Conservation (phyloP, 1,140 invertebrate genomes). For the Cydia fagiglandana region DNA sequence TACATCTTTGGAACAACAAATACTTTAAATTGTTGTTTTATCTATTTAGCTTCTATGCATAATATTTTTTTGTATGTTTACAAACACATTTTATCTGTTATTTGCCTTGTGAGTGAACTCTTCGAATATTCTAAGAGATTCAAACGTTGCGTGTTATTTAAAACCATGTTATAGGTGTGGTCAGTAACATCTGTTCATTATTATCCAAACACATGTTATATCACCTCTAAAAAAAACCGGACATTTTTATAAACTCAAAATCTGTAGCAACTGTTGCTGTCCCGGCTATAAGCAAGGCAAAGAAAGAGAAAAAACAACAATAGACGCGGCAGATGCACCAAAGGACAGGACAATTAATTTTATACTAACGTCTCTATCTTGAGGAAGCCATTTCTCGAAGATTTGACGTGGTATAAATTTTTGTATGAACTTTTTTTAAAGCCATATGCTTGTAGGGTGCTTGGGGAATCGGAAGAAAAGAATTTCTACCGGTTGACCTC, state of each 20-base stretch:
- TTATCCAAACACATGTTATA: constrained; percentile 8
- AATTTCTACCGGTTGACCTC: not conserved
- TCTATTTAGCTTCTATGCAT: not conserved
- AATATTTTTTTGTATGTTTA: not conserved
- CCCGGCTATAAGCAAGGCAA: constrained; percentile 28
- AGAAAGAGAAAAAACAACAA: constrained; percentile 59
- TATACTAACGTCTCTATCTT: constrained; percentile 73
- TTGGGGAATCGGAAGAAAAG: constrained; percentile 36
- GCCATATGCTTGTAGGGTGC: constrained; percentile 59
- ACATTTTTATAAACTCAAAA: constrained; percentile 16
- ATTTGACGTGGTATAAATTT: constrained; percentile 77
- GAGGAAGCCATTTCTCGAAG: constrained; percentile 74
- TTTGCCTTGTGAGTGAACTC: constrained; percentile 33
- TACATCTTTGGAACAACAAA: constrained; percentile 26
- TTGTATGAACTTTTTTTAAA: constrained; percentile 59
- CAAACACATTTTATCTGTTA: not conserved
- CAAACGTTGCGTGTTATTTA: not conserved
- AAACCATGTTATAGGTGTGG: not conserved
- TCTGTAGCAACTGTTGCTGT: constrained; percentile 15
- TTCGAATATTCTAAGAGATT: not conserved
- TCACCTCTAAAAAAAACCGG: constrained; percentile 4
- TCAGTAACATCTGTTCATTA: constrained; percentile 14
- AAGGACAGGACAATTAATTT: constrained; percentile 74
- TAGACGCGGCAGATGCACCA: constrained; percentile 65
- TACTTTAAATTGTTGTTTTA: constrained; percentile 10